These are phyloP conservation scores for Sebastes goodei DNA, from an alignment of 2,797 vertebrate genomes.

Conservation along the genomic window DNA sequence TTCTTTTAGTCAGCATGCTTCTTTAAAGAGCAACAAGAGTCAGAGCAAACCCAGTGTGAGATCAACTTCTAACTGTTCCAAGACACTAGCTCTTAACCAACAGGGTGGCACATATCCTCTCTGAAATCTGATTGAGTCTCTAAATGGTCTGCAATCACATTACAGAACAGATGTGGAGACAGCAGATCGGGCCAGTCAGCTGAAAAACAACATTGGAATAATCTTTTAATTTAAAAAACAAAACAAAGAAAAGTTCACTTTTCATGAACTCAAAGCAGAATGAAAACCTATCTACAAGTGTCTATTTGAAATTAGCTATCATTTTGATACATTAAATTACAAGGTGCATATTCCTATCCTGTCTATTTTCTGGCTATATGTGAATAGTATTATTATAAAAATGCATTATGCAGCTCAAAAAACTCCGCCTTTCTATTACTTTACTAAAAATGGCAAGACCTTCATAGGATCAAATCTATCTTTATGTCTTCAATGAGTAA, in stretches of 20 bases:
- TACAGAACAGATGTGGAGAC: background rate
- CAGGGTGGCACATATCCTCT: background rate
- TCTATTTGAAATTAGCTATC: background rate
- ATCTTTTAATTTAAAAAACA: background rate
- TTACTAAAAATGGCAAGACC: background rate
- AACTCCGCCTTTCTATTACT: background rate
- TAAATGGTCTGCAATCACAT: background rate
- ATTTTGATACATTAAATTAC: background rate
- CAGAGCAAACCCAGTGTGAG: conserved; percentile 40
- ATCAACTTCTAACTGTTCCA: conserved; percentile 52
- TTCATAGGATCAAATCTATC: background rate
- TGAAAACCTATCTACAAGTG: background rate
- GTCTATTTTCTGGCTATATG: background rate
- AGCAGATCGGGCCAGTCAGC: background rate
- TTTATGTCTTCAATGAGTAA: background rate
- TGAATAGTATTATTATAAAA: background rate
- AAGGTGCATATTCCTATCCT: background rate
- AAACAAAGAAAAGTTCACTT: background rate
- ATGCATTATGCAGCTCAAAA: background rate
- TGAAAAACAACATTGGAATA: background rate
- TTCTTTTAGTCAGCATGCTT: conserved; percentile 74
- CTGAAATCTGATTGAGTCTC: background rate
- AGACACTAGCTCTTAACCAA: background rate
- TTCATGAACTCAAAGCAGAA: background rate
- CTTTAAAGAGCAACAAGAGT: conserved; percentile 75